Evolutionary conservation across 2,113 vertebrate species (phyloP).

Genomic region (Trogon melanurus): DNA sequence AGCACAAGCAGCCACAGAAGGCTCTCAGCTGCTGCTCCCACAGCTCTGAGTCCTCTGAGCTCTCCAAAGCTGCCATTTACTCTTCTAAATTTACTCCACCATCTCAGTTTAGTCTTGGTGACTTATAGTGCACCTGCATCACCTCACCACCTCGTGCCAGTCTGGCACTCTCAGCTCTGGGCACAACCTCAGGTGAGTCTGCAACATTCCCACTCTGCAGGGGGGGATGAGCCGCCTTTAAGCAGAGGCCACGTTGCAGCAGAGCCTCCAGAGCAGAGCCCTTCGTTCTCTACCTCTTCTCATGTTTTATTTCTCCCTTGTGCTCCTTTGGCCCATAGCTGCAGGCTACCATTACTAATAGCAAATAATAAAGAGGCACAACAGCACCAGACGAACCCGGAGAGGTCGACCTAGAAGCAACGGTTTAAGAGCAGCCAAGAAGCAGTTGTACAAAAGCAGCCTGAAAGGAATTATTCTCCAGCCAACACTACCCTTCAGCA

Average conservation of each 20-base stretch:
- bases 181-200: background rate
- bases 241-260: rapidly evolving
- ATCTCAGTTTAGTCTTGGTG: background rate
- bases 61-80: background rate
- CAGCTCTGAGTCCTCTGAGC: background rate
- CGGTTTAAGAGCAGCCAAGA: background rate
- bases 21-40: background rate
- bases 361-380: conserved; percentile 13
- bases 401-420: conserved; percentile 38
- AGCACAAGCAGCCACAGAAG: background rate
- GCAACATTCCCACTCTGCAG: rapidly evolving
- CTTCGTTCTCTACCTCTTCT: background rate
- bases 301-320: background rate
- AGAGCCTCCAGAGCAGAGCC: background rate
- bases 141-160: background rate
- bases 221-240: rapidly evolving
- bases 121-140: background rate
- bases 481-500: background rate
- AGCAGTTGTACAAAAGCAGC: background rate
- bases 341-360: conserved; percentile 18
- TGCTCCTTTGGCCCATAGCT: background rate
- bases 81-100: background rate
- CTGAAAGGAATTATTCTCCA: conserved; percentile 51
- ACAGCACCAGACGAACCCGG: background rate
- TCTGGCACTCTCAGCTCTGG: background rate